phyloP scores from a whole-genome alignment of 2,888 invertebrate species.

The Xylota sylvarum region DNA sequence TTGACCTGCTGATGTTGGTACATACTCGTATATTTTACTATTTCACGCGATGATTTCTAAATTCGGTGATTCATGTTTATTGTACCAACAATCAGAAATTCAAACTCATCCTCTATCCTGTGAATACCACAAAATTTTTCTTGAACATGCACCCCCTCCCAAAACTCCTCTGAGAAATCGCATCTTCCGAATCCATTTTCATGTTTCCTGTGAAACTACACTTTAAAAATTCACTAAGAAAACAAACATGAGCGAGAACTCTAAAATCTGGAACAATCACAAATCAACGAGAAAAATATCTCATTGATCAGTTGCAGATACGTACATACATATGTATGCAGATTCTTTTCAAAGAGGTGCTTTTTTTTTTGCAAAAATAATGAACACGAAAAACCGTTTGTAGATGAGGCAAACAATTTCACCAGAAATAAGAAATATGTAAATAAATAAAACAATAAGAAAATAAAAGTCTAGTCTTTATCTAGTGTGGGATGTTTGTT shows the following conservation, averaged over 20 bases:
- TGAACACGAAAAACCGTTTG: neutral
- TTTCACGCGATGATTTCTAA: no score
- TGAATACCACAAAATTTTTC: no score
- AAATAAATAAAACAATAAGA: neutral
- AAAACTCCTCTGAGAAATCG: neutral
- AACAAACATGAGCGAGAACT: neutral
- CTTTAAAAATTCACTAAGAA: neutral
- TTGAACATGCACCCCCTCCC: neutral
- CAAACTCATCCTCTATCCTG: no score
- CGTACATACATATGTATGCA: no score
- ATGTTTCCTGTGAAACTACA: neutral
- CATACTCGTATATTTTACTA: no score
- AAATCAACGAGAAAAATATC: neutral
- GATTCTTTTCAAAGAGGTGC: neutral
- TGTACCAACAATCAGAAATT: no score
- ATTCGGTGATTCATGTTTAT: no score
- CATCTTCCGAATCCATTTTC: neutral
- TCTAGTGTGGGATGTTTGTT: constrained; percentile 2
- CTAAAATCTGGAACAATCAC: neutral
- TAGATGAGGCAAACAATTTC: neutral
- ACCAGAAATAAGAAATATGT: neutral
- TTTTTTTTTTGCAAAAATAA: neutral
- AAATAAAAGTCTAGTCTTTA: neutral
- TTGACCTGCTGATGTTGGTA: no score
- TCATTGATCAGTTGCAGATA: neutral